phyloP scores from a whole-genome alignment of 2,113 vertebrate genomes.

The Pimephales promelas region DNA sequence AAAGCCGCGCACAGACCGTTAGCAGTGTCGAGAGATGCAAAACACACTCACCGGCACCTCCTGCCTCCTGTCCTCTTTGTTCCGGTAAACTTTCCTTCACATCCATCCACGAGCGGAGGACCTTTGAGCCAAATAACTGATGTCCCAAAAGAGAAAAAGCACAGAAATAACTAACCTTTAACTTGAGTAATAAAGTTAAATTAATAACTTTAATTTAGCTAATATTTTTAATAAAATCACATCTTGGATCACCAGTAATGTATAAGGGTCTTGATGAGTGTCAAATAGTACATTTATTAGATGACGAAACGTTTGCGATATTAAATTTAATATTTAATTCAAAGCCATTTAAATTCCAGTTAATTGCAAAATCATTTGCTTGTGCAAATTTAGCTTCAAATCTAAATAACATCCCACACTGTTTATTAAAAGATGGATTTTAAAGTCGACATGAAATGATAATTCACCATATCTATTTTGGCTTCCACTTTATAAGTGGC shows the following conservation, averaged over 20 bases:
- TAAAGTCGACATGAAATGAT: neutral
- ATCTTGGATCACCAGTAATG: neutral
- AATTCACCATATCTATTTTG: neutral
- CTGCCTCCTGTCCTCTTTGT: slow-evolving; percentile 3
- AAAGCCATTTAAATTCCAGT: too few relatives aligned
- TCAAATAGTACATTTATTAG: too few relatives aligned
- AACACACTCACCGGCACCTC: neutral
- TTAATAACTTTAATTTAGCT: neutral
- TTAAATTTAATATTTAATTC: too few relatives aligned
- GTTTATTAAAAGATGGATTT: neutral
- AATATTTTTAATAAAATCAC: neutral
- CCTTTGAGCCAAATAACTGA: neutral
- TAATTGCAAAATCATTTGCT: neutral
- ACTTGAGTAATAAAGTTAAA: too few relatives aligned
- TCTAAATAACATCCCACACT: neutral
- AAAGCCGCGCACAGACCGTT: slow-evolving; percentile 14
- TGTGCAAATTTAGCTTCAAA: neutral
- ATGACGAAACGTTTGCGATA: too few relatives aligned
- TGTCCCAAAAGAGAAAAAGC: neutral
- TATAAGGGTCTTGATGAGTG: too few relatives aligned
- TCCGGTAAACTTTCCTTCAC: slow-evolving; percentile 22
- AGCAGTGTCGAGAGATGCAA: neutral
- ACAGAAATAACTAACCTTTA: neutral
- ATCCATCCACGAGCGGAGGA: neutral
- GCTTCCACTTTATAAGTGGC: too few relatives aligned